These are phyloP conservation scores for Malurus leucopterus DNA, from an alignment of 2,797 vertebrate species.

Conservation along the genomic window DNA sequence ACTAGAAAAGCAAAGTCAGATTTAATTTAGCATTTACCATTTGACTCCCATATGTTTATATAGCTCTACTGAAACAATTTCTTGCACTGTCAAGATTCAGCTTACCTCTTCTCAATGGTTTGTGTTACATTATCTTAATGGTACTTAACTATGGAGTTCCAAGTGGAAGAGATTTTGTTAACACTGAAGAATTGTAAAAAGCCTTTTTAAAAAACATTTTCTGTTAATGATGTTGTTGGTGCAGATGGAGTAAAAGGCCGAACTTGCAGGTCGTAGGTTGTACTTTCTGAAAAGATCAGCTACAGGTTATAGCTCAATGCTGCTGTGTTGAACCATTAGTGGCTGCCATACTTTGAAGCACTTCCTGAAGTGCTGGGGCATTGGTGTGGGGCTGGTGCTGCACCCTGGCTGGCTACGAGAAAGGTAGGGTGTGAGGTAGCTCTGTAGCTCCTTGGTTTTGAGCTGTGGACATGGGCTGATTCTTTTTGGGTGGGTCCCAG, in stretches of 20 bases:
- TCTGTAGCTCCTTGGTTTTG: neutral
- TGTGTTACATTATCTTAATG: neutral
- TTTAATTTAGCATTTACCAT: neutral
- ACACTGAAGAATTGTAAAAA: neutral
- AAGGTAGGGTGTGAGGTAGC: neutral
- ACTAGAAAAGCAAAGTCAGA: neutral
- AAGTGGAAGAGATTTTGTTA: neutral
- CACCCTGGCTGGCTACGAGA: accelerated
- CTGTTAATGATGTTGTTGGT: neutral
- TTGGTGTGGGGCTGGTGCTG: neutral
- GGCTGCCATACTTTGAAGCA: neutral
- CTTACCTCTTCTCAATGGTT: neutral
- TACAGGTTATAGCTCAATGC: neutral
- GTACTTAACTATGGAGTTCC: neutral
- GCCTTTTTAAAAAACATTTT: neutral
- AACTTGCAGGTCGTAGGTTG: neutral
- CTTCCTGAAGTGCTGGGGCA: neutral
- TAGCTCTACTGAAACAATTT: neutral
- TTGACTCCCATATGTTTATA: neutral
- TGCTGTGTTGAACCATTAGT: neutral
- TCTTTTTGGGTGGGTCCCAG: neutral
- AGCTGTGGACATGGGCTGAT: neutral
- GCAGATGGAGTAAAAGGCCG: neutral
- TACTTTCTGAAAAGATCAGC: neutral
- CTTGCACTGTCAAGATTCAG: neutral